Evolutionary conservation across 2,888 invertebrate genomes (phyloP).

Genomic region (Brenthis daphne): DNA sequence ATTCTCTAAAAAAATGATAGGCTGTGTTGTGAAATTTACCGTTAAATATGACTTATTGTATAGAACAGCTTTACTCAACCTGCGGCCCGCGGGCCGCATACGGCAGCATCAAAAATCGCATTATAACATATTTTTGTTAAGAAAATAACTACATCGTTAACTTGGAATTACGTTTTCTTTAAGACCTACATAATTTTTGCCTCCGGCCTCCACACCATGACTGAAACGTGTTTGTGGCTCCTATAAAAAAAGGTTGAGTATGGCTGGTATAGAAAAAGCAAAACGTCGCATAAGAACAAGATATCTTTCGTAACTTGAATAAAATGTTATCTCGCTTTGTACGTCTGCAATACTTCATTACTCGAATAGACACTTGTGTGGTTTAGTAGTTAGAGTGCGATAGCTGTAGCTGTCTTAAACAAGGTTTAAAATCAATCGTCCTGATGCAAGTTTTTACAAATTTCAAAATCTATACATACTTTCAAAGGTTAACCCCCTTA

Average conservation of each 20-base stretch:
- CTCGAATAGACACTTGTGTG: conserved; percentile 31
- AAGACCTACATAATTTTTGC: no score
- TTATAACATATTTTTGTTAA: no score
- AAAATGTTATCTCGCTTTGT: conserved; percentile 24
- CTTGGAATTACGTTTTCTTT: no score
- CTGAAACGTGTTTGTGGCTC: no score
- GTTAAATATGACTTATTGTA: background rate
- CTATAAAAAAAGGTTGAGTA: no score
- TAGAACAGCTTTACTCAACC: background rate
- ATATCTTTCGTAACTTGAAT: conserved; percentile 17
- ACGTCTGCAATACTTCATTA: conserved; percentile 30
- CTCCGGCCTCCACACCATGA: no score
- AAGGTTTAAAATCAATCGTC: conserved; percentile 29
- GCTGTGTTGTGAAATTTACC: no score
- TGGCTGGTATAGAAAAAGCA: conserved; percentile 7
- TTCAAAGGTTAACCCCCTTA: conserved; percentile 13
- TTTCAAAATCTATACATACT: conserved; percentile 21
- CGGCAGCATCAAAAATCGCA: no score
- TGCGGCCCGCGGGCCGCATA: no score
- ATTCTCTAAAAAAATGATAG: no score
- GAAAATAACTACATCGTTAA: no score
- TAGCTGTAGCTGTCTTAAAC: conserved; percentile 32
- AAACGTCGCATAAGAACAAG: conserved; percentile 27
- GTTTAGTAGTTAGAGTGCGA: conserved; percentile 29
- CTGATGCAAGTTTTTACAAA: conserved; percentile 14